Conservation (phyloP, 2,888 invertebrate genomes). For the Frankliniella intonsa region DNA sequence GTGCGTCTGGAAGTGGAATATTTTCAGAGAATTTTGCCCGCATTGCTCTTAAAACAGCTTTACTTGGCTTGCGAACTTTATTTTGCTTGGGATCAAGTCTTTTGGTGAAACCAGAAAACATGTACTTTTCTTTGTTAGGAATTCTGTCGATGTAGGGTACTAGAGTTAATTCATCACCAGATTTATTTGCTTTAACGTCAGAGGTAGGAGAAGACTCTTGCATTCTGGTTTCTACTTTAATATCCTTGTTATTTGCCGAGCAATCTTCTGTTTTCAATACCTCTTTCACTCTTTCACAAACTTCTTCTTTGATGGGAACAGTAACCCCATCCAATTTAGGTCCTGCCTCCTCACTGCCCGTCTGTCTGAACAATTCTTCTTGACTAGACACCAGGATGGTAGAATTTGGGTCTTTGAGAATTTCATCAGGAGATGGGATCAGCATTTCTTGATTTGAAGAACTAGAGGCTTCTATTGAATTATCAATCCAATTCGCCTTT, state of each 20-base stretch:
- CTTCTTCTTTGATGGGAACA: constrained; percentile 1
- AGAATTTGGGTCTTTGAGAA: too few species aligned
- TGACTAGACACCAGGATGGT: too few species aligned
- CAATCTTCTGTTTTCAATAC: neutral
- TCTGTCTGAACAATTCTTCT: too few species aligned
- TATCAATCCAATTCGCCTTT: neutral
- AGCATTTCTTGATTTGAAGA: neutral
- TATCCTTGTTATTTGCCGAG: neutral
- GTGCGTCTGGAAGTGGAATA: neutral
- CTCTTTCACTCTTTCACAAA: neutral
- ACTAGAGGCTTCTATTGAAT: neutral
- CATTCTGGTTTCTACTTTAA: neutral
- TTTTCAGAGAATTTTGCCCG: constrained; percentile 2
- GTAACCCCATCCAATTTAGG: neutral
- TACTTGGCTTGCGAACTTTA: constrained; percentile 10
- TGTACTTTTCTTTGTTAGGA: constrained; percentile 11
- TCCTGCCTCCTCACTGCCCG: too few species aligned
- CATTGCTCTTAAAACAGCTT: neutral
- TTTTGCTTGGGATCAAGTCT: neutral
- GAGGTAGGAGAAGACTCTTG: neutral
- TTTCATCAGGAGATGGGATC: neutral
- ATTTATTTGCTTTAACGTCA: neutral
- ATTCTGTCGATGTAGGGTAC: constrained; percentile 2
- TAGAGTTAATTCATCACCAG: neutral
- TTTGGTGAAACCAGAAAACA: neutral